Percentiles rank a stretch among this genome's conserved stretches.
Conservation (phyloP, 2,113 vertebrate species). For the Seriola aureovittata region DNA sequence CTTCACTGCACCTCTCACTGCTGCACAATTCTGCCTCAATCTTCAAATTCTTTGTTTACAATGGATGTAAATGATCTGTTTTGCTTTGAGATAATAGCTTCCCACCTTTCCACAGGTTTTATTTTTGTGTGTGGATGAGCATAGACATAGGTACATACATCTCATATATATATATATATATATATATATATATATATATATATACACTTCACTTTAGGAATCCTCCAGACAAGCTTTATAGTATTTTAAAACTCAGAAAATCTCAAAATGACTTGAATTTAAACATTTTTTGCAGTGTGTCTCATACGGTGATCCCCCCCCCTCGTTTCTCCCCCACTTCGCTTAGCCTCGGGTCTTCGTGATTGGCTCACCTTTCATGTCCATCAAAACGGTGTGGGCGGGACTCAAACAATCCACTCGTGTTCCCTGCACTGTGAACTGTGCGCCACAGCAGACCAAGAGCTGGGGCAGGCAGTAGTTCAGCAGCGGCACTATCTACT, state of each 20-base stretch:
- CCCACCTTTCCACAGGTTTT: no score
- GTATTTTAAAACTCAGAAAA: neutral
- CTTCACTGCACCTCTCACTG: neutral
- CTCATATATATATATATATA: no score
- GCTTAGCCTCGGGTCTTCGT: neutral
- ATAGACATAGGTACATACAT: no score
- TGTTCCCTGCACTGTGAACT: conserved; percentile 64
- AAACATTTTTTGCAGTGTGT: conserved; percentile 61
- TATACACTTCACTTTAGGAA: no score
- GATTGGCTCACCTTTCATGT: conserved; percentile 69
- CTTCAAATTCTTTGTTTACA: no score
- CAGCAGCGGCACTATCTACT: conserved; percentile 37
- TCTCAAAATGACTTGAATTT: neutral
- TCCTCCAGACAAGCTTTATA: no score
- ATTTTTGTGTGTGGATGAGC: no score
- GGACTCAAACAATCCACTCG: conserved; percentile 79
- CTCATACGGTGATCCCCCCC: neutral
- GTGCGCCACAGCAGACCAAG: conserved; percentile 65
- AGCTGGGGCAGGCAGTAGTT: conserved; percentile 52
- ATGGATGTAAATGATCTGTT: no score
- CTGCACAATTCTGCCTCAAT: no score
- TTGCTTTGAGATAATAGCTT: no score
- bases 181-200: no score
- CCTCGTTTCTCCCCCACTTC: neutral
- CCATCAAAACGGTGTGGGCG: conserved; percentile 70